These are phyloP conservation scores for Prinia subflava DNA, from an alignment of 2,113 vertebrate genomes.

Conservation along the genomic window DNA sequence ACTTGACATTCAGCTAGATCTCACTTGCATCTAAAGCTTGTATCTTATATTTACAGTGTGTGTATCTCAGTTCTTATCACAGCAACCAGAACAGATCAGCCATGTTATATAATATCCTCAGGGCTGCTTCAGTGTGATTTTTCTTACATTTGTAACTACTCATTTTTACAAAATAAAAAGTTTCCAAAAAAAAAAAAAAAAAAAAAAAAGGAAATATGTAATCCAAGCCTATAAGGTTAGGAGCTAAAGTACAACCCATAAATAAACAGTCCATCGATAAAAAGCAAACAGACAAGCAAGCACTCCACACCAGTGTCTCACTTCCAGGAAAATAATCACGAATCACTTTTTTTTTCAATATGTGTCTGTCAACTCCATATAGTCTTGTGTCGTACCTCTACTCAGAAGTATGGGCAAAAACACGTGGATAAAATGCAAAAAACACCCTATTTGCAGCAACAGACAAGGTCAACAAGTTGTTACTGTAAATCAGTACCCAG, in stretches of 20 bases:
- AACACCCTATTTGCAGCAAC: background rate
- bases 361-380: background rate
- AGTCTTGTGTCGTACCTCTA: background rate
- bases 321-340: background rate
- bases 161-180: background rate
- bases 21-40: background rate
- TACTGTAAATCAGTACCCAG: background rate
- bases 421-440: background rate
- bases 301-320: background rate
- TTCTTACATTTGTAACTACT: background rate
- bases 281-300: background rate
- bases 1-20: background rate
- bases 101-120: background rate
- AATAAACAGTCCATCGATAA: background rate
- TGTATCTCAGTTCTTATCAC: background rate
- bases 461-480: conserved; percentile 10
- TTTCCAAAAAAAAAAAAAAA: too few species aligned
- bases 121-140: background rate
- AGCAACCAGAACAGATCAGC: background rate
- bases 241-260: background rate
- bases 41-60: background rate
- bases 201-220: background rate
- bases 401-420: accelerated
- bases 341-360: background rate
- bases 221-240: background rate